Evolutionary conservation across 2,113 vertebrate genomes (phyloP).

Genomic region (Melanocharis versteri): DNA sequence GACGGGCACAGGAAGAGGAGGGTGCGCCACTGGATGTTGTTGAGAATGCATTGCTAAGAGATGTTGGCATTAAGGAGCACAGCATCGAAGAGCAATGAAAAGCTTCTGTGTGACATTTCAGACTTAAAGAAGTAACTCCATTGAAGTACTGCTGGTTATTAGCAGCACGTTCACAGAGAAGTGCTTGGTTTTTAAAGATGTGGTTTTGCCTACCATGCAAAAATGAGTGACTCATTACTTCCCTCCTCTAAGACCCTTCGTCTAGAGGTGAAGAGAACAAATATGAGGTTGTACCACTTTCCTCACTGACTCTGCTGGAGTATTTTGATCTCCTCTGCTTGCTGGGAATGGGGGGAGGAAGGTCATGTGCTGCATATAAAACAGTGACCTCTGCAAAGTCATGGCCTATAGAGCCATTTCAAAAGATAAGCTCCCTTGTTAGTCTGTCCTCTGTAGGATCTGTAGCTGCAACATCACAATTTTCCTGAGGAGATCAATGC

Average conservation of each 20-base stretch:
- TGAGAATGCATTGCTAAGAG: background rate
- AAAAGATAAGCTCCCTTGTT: slow-evolving; percentile 26
- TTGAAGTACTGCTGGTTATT: background rate
- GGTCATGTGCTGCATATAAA: background rate
- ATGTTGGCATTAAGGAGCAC: background rate
- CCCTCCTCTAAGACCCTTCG: background rate
- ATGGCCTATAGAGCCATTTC: background rate
- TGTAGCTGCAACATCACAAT: background rate
- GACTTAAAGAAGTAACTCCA: background rate
- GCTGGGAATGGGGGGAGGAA: background rate
- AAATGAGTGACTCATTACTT: background rate
- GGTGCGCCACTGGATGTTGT: background rate
- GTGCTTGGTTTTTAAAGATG: background rate
- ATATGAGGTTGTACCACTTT: background rate
- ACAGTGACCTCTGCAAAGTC: slow-evolving; percentile 1
- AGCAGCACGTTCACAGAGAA: accelerated
- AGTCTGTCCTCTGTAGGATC: background rate
- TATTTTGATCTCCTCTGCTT: slow-evolving; percentile 2
- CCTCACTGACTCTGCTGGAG: background rate
- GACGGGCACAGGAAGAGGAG: background rate
- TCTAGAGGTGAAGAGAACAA: background rate
- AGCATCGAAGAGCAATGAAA: background rate
- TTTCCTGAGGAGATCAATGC: slow-evolving; percentile 35
- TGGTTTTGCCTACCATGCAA: background rate
- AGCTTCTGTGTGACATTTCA: background rate